Conservation (phyloP, 2,888 invertebrate species). For the Cheilosia impressa region DNA sequence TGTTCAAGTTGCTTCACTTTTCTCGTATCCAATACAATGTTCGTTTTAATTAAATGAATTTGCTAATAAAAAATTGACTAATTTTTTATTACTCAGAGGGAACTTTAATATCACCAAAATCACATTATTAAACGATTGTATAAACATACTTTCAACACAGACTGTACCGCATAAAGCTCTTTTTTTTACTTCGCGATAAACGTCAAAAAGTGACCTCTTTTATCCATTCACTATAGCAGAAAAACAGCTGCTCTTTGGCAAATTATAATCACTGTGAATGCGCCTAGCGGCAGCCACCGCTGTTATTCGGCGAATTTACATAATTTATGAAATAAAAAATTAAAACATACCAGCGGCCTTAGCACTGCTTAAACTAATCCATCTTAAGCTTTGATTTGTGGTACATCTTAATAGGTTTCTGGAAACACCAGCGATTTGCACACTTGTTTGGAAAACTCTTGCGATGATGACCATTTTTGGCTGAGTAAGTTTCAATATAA, state of each 20-base stretch:
- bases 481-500: slow-evolving; percentile 7
- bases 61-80: no score
- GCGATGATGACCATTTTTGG: slow-evolving; percentile 79
- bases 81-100: no score
- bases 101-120: no score
- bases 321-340: slow-evolving; percentile 63
- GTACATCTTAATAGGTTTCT: slow-evolving; percentile 55
- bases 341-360: slow-evolving; percentile 77
- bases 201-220: slow-evolving; percentile 6
- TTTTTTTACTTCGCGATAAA: slow-evolving; percentile 35
- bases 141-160: not conserved
- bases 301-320: slow-evolving; percentile 20
- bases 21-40: no score
- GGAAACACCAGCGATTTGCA: slow-evolving; percentile 73
- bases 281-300: slow-evolving; percentile 26
- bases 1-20: no score
- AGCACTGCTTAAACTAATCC: slow-evolving; percentile 77
- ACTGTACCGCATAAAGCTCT: slow-evolving; percentile 22
- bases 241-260: slow-evolving; percentile 18
- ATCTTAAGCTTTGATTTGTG: slow-evolving; percentile 75
- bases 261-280: slow-evolving; percentile 54
- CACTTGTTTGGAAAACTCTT: slow-evolving; percentile 78
- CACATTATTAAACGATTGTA: not conserved
- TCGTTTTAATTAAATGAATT: no score
- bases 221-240: slow-evolving; percentile 34